Percentiles rank a stretch among this genome's conserved stretches.
phyloP scores from a whole-genome alignment of 92 coral and sea anemone genomes.

The Porites lobata region DNA sequence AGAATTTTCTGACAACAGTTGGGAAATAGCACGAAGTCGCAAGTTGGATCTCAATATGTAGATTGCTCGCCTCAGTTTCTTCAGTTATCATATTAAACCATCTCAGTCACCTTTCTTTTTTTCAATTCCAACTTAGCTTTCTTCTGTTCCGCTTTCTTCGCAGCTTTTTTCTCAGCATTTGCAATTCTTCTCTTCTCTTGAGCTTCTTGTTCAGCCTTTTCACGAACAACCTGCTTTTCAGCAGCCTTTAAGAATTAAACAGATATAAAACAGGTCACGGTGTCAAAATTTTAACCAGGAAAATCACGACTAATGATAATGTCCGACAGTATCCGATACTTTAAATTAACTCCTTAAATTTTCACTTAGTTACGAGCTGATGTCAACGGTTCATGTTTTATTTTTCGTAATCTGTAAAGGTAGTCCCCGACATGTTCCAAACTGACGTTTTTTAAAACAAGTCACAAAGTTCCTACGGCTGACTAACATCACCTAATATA shows the following conservation, averaged over 20 bases:
- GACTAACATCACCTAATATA: too few relatives aligned
- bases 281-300: neutral
- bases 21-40: too few relatives aligned
- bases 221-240: slow-evolving; percentile 80
- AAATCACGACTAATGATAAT: neutral
- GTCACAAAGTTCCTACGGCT: neutral
- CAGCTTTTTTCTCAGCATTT: slow-evolving; percentile 80
- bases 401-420: neutral
- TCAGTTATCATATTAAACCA: too few relatives aligned
- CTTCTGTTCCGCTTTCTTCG: slow-evolving; percentile 73
- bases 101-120: slow-evolving; percentile 63
- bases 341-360: neutral
- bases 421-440: neutral
- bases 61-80: too few relatives aligned
- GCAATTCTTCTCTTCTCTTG: slow-evolving; percentile 66
- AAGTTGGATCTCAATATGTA: too few relatives aligned
- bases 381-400: neutral
- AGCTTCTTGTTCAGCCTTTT: slow-evolving; percentile 69
- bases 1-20: too few relatives aligned
- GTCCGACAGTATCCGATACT: neutral
- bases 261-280: too few relatives aligned
- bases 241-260: slow-evolving; percentile 27
- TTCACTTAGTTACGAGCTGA: neutral
- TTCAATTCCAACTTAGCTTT: slow-evolving; percentile 61
- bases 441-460: neutral